Evolutionary conservation across 2,888 invertebrate genomes (phyloP), one percentile per base, ranked within the genome.

Genomic region (Phlogophora meticulosa): DNA sequence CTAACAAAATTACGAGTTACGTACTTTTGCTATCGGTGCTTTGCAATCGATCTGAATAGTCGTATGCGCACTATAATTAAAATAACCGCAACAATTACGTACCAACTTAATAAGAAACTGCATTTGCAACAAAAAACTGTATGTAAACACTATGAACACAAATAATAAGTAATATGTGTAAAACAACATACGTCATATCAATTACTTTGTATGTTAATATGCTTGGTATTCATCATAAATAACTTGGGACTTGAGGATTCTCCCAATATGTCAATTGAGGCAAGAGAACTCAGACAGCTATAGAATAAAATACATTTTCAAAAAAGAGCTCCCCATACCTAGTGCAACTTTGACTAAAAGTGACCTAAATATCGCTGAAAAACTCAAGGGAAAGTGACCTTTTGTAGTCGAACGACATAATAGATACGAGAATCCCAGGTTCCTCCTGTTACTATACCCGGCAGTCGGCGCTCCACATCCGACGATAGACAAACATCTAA

Each of bases 81-180:
- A 71, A 67, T 79, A 84, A 86, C 77, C 58, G 76, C 75, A 61
- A 68, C 71, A 76, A 81, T 85, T 81, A 79, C 43, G 63, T 61
- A 68, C 46, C 28, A 4, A 28, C 28, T 71, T 72, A 62, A 69
- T 69, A 66, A 75, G 42, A 60, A 72, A 74, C 66, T 64, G 73
- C 78, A 76, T 78, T 72, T 58, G 61, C 71, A 61, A 76, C 36
- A 80, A 84, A 81, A 82, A 75, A 73, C 75, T 65, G 72, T 65
- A 42, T 71, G 49, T 69, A 72, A 80, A 76, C 73, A 68, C 64
- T 62, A 67, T 51, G 38, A 42, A 22, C 7, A 52, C 24, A 51
- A 57, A 62, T 60, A 28, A 28, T 28, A 28, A 5, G 28, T 28
- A 28, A 28, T 28, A 60, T 43, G 40, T 59, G 38, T 64, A 43